Conservation (phyloP, 2,113 vertebrate species). For the Cyanoliseus patagonus region DNA sequence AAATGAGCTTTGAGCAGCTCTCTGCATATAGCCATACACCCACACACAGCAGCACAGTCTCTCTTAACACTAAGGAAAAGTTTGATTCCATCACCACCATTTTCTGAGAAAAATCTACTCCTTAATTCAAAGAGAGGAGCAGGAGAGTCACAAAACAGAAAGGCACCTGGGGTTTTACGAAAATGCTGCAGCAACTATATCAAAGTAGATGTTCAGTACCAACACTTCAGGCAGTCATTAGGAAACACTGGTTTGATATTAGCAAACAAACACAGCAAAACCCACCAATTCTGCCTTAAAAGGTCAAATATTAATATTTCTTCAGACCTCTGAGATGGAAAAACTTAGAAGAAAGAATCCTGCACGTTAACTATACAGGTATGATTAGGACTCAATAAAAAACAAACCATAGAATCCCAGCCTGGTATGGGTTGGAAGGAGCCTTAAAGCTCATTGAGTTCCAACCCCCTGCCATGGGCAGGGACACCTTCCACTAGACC, state of each 20-base stretch:
- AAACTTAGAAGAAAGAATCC: background rate
- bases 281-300: background rate
- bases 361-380: background rate
- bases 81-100: constrained; percentile 73
- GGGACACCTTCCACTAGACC: background rate
- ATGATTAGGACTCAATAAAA: background rate
- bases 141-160: background rate
- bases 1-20: constrained; percentile 68
- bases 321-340: background rate
- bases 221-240: background rate
- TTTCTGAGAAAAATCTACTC: constrained; percentile 75
- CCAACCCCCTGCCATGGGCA: background rate
- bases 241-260: background rate
- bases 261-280: background rate
- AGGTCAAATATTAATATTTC: background rate
- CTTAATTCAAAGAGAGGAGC: constrained; percentile 63
- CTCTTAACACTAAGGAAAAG: constrained; percentile 70
- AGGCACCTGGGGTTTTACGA: background rate
- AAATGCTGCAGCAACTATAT: background rate
- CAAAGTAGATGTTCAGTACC: background rate
- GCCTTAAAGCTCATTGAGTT: background rate
- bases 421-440: background rate
- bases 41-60: constrained; percentile 73
- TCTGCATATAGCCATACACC: constrained; percentile 72
- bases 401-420: background rate